Conservation (phyloP, 2,113 vertebrate genomes). For the Grammomys surdaster region DNA sequence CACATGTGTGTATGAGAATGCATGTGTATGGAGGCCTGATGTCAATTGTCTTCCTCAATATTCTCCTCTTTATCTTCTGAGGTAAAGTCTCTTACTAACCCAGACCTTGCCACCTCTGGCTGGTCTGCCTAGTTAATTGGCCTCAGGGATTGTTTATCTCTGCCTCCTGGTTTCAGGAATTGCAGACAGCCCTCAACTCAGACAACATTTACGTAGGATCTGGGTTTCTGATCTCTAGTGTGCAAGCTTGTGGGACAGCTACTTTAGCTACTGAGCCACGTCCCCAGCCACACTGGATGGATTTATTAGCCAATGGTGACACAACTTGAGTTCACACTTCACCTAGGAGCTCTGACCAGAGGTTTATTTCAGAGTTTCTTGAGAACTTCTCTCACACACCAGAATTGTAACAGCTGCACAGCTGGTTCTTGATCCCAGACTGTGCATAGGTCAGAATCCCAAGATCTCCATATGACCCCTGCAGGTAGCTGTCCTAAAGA, state of each 20-base stretch:
- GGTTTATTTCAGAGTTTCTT: no score
- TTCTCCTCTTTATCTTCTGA: not conserved
- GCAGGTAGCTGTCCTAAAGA: not conserved
- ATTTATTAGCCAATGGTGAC: no score
- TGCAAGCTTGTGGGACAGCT: not conserved
- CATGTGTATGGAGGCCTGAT: not conserved
- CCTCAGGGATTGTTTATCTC: not conserved
- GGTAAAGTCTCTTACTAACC: no score
- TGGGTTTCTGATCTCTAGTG: not conserved
- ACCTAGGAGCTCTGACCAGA: not conserved
- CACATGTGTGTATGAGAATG: not conserved
- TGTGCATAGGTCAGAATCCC: rapidly evolving
- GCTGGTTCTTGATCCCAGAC: rapidly evolving
- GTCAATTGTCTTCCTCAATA: not conserved
- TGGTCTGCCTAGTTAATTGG: not conserved
- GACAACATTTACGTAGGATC: rapidly evolving
- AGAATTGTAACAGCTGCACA: not conserved
- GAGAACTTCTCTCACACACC: not conserved
- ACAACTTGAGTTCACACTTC: no score
- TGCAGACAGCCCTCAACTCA: not conserved
- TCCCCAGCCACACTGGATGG: not conserved
- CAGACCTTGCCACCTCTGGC: not conserved
- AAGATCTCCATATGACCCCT: not conserved
- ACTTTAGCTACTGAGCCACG: not conserved
- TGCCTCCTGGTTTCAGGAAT: not conserved